These are phyloP conservation scores for Brachyptera risi DNA, from an alignment of 2,888 invertebrate genomes.

Conservation along the genomic window DNA sequence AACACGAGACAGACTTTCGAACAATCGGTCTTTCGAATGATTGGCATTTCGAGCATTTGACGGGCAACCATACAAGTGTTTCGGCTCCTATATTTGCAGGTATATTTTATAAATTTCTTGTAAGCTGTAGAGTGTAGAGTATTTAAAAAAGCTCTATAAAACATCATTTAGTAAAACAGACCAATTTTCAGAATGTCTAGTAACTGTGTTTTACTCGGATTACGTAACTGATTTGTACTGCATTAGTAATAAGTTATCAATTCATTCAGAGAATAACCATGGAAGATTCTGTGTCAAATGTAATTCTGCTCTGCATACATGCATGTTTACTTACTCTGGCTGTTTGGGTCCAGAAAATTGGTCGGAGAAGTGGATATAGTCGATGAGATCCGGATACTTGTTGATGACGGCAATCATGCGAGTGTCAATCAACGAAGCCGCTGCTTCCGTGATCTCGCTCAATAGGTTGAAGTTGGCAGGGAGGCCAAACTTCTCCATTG, in stretches of 20 bases:
- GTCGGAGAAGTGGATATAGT: slow-evolving; percentile 97
- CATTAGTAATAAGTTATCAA: too few relatives aligned
- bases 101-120: too few relatives aligned
- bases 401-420: slow-evolving; percentile 69
- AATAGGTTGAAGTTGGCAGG: slow-evolving; percentile 70
- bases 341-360: slow-evolving; percentile 89
- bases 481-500: slow-evolving; percentile 75
- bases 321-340: slow-evolving; percentile 70
- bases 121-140: too few relatives aligned
- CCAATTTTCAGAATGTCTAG: too few relatives aligned
- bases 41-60: too few relatives aligned
- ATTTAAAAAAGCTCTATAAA: too few relatives aligned
- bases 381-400: slow-evolving; percentile 79
- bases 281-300: neutral
- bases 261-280: too few relatives aligned
- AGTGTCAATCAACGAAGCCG: slow-evolving; percentile 77
- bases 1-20: too few relatives aligned
- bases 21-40: too few relatives aligned
- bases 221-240: neutral
- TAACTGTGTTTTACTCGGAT: too few relatives aligned
- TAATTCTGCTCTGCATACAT: slow-evolving; percentile 27
- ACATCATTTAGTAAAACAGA: too few relatives aligned
- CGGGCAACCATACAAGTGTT: slow-evolving; percentile 36
- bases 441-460: slow-evolving; percentile 88
- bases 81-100: too few relatives aligned